These are phyloP conservation scores for Hydractinia echinata DNA, from an alignment of 30 jellyfish, hydroid and myxozoan genomes.

Conservation along the genomic window DNA sequence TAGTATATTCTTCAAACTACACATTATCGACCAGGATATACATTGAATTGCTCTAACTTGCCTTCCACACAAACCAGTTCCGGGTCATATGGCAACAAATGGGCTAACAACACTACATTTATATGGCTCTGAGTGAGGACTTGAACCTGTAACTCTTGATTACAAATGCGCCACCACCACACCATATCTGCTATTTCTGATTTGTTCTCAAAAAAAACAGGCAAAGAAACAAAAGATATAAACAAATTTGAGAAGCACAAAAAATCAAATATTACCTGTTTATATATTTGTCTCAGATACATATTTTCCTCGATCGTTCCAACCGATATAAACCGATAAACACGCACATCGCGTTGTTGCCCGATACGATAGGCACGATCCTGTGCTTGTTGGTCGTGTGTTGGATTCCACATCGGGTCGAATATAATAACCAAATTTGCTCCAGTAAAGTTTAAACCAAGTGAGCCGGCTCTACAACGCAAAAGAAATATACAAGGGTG, in stretches of 20 bases:
- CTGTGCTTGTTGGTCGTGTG: conserved; percentile 75
- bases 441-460: conserved; percentile 78
- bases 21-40: too few species aligned
- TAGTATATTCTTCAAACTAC: too few species aligned
- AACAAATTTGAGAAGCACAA: background rate
- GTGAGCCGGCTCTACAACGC: conserved; percentile 66
- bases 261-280: conserved; percentile 38
- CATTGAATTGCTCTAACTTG: too few species aligned
- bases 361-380: conserved; percentile 91
- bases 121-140: too few species aligned
- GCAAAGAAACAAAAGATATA: background rate
- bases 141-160: too few species aligned
- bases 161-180: too few species aligned
- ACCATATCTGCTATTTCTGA: background rate
- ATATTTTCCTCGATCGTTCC: conserved; percentile 77
- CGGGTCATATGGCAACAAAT: too few species aligned
- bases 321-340: conserved; percentile 67
- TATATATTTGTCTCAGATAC: conserved; percentile 67
- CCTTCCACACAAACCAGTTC: too few species aligned
- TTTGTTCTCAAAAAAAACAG: background rate
- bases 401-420: conserved; percentile 87
- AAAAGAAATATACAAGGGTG: background rate
- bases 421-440: conserved; percentile 69
- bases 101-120: too few species aligned
- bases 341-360: conserved; percentile 73